Evolutionary conservation across 2,888 invertebrate species (phyloP).

Genomic region (Mythimna impura): DNA sequence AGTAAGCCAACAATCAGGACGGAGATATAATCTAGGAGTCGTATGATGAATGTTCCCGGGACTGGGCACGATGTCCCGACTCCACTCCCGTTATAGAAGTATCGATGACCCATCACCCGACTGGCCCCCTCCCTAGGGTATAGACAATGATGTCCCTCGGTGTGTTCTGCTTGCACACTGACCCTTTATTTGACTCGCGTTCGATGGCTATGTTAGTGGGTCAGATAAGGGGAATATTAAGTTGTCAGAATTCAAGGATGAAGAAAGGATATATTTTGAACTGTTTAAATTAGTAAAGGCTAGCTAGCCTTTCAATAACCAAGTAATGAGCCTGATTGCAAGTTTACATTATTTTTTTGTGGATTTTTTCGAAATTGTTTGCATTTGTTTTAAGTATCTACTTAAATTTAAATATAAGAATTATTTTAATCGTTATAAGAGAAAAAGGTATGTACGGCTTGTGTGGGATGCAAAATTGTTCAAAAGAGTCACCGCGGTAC

Average conservation of each 20-base stretch:
- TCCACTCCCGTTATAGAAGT: slow-evolving; percentile 25
- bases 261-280: not conserved
- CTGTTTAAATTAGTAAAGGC: not conserved
- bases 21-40: slow-evolving; percentile 77
- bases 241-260: slow-evolving; percentile 4
- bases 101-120: slow-evolving; percentile 26
- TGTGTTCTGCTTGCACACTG: slow-evolving; percentile 37
- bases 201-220: slow-evolving; percentile 37
- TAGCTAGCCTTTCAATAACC: too few species aligned
- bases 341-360: too few species aligned
- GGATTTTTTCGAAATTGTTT: too few species aligned
- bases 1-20: slow-evolving; percentile 77
- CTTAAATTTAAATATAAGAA: too few species aligned
- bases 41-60: slow-evolving; percentile 67
- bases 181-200: slow-evolving; percentile 44
- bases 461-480: too few species aligned
- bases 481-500: too few species aligned
- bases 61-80: slow-evolving; percentile 7
- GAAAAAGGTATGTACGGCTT: too few species aligned
- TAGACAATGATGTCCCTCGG: slow-evolving; percentile 24
- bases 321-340: too few species aligned
- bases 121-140: slow-evolving; percentile 29
- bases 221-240: slow-evolving; percentile 23
- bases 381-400: too few species aligned
- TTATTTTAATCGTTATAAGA: too few species aligned